A percentile compares a stretch with the other conserved stretches of the same genome.
phyloP scores from a whole-genome alignment of 2,113 vertebrate species.

The Zosterops japonicus region DNA sequence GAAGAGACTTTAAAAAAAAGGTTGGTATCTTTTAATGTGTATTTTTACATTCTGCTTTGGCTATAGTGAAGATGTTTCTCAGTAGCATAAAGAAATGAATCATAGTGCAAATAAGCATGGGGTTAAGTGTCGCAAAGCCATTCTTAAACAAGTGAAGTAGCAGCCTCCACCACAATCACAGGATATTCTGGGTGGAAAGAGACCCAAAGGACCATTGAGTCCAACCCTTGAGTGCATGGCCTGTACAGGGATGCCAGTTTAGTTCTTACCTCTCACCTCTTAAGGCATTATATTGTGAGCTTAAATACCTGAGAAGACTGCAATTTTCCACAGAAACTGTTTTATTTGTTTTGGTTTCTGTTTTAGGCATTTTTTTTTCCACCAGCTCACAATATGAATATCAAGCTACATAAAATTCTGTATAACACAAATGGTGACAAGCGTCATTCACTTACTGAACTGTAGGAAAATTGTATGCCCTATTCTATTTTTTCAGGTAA shows the following conservation, averaged over 20 bases:
- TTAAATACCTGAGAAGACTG: background rate
- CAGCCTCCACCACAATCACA: background rate
- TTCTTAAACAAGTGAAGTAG: conserved; percentile 41
- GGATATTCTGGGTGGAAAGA: background rate
- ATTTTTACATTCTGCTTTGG: background rate
- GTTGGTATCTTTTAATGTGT: background rate
- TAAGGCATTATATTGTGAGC: background rate
- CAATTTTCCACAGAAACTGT: background rate
- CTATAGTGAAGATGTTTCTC: background rate
- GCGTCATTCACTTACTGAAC: background rate
- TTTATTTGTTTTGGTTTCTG: background rate
- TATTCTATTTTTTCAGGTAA: background rate
- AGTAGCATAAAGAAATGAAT: background rate
- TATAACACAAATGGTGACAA: background rate
- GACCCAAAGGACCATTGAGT: background rate
- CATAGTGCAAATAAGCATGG: background rate
- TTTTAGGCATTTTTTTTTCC: conserved; percentile 4
- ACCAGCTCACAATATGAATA: background rate
- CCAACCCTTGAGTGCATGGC: background rate
- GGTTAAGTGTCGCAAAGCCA: background rate
- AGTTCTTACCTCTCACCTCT: conserved; percentile 25
- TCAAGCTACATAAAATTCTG: background rate
- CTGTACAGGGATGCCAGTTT: background rate
- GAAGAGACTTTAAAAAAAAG: background rate
- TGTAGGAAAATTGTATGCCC: background rate